A percentile compares a stretch with the other conserved stretches of the same genome.
These are phyloP conservation scores for Zonotrichia albicollis DNA, from an alignment of 2,797 vertebrate species.

Conservation along the genomic window DNA sequence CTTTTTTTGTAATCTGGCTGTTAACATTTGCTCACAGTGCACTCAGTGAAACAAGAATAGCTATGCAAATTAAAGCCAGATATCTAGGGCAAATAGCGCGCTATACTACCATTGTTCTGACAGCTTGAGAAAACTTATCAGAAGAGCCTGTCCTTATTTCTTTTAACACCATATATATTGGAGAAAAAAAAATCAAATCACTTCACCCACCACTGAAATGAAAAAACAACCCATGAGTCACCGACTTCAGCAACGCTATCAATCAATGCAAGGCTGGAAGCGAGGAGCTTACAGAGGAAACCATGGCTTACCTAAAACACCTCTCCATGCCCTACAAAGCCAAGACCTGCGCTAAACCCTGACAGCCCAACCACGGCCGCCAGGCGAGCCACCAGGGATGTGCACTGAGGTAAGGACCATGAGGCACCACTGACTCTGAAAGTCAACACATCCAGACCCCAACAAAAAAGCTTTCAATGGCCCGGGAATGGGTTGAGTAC, in stretches of 20 bases:
- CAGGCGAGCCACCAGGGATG: background rate
- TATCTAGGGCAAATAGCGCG: conserved; percentile 64
- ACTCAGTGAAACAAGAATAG: conserved; percentile 56
- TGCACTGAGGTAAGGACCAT: accelerated
- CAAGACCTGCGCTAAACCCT: background rate
- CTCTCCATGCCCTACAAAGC: background rate
- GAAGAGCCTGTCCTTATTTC: conserved; percentile 52
- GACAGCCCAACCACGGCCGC: background rate
- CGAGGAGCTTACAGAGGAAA: background rate
- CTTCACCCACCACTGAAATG: conserved; percentile 44
- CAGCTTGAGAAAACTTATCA: conserved; percentile 56
- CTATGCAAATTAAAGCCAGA: conserved; percentile 69
- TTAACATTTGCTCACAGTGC: conserved; percentile 59
- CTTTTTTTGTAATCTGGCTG: conserved; percentile 28
- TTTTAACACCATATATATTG: conserved; percentile 41
- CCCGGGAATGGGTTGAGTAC: background rate
- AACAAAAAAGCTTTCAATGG: background rate
- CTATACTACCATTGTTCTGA: conserved; percentile 55
- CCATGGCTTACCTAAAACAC: conserved; percentile 21
- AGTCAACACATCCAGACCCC: background rate
- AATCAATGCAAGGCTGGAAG: conserved; percentile 31
- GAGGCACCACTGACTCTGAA: background rate
- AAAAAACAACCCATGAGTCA: conserved; percentile 54
- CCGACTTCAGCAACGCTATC: conserved; percentile 1
- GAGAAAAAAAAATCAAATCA: conserved; percentile 1